Percentiles rank a stretch among this genome's conserved stretches.
Evolutionary conservation across 2,888 invertebrate species (phyloP).

Genomic region (Cheilosia variabilis): DNA sequence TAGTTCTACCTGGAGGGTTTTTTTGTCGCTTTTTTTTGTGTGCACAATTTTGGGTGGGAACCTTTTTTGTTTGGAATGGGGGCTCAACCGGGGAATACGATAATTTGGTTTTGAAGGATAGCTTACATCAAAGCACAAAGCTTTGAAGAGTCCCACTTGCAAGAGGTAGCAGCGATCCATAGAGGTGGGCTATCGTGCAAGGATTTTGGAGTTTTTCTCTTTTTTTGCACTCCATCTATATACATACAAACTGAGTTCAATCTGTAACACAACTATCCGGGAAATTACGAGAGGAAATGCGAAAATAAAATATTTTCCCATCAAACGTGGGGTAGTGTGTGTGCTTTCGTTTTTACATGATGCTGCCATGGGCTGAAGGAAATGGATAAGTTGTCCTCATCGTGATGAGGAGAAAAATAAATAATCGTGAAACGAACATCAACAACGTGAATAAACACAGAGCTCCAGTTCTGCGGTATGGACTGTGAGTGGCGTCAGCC

Average conservation of each 20-base stretch:
- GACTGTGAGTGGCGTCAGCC: background rate
- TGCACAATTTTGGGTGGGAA: background rate
- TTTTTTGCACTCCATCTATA: background rate
- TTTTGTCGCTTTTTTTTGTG: background rate
- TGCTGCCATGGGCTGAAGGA: slow-evolving; percentile 17
- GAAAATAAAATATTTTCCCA: slow-evolving; percentile 60
- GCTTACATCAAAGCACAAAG: slow-evolving; percentile 29
- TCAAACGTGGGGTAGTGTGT: slow-evolving; percentile 21
- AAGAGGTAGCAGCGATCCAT: slow-evolving; percentile 1
- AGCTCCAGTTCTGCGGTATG: background rate
- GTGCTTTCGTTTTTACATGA: slow-evolving; percentile 3
- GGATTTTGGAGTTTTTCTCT: background rate
- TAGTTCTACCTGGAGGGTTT: slow-evolving; percentile 8
- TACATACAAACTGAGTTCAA: background rate
- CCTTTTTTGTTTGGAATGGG: background rate
- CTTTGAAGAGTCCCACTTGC: slow-evolving; percentile 14
- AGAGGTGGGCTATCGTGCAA: slow-evolving; percentile 6
- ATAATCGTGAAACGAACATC: slow-evolving; percentile 54
- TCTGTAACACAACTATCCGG: slow-evolving; percentile 40
- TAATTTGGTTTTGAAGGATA: slow-evolving; percentile 47
- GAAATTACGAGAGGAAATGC: slow-evolving; percentile 50
- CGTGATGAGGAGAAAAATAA: slow-evolving; percentile 54
- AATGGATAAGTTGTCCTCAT: slow-evolving; percentile 39
- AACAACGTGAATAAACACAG: slow-evolving; percentile 36
- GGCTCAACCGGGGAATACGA: slow-evolving; percentile 5